Evolutionary conservation across 2,888 invertebrate genomes (phyloP), one percentile per base, ranked within the genome.

Genomic region (Chesias legatella): DNA sequence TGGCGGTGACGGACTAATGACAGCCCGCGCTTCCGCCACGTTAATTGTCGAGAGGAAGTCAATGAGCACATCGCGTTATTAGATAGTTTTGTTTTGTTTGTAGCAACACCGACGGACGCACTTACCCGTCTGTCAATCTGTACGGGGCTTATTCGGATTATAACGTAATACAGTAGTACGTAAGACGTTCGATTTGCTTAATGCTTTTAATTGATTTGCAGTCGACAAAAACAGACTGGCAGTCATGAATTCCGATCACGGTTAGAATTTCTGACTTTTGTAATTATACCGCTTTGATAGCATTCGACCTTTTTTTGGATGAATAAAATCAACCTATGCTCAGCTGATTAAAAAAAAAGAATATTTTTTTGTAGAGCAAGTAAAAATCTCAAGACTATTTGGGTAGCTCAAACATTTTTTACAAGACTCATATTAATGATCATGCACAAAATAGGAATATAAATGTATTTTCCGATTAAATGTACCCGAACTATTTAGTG

Each of bases 151-250:
- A 82, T 65, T 65, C 74, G 75, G 82, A 83, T 85, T 83, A 85
- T 68, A 84, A 84, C 85, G 85, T 86, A 86, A 84, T 75, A 84
- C 86, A 78, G 86, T 85, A 86, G 86, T 68, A 17, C 73, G 68
- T 67, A 65, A 73, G 74, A 74, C 75, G 69, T 75, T 80, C 75
- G 70, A 70, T 57, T 79, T 79, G 72, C 80, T 73, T 75, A 80
- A 80, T 71, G 67, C 65, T 63, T 73, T 81, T 81, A 80, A 83
- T 81, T 82, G 72, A 69, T 63, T 48, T 64, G 55, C 56, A 54
- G 55, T 58, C 56, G 42, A 69, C 59, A 64, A 68, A 64, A 67
- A 70, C 53, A 43, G 13, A 3, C 13, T n/a, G n/a, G n/a, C 51
- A 50, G 52, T 56, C 58, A 65, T 52, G 58, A 60, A 59, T 61